phyloP scores from a whole-genome alignment of 2,888 invertebrate genomes.

The Watsonalla cultraria region DNA sequence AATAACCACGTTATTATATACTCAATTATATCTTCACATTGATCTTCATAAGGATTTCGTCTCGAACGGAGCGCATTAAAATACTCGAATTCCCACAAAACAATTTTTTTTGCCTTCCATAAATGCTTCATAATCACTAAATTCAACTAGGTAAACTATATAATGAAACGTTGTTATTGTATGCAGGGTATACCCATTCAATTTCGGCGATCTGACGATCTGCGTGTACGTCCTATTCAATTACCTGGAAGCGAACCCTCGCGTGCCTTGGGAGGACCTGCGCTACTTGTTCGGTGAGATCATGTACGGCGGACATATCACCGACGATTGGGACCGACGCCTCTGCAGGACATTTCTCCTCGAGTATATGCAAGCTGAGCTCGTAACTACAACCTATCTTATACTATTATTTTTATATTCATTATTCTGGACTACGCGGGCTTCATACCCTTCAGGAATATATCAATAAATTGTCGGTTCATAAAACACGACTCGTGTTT shows the following conservation, averaged over 20 bases:
- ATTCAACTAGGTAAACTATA: no score
- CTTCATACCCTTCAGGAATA: no score
- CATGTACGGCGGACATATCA: conserved; percentile 98
- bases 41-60: no score
- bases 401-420: neutral
- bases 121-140: no score
- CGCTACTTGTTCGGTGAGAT: conserved; percentile 97
- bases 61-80: no score
- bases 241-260: conserved; percentile 92
- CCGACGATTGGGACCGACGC: conserved; percentile 96
- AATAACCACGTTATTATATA: no score
- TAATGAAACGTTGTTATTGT: neutral
- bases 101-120: no score
- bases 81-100: no score
- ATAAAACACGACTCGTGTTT: no score
- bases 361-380: conserved; percentile 92
- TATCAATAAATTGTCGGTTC: no score
- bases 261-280: conserved; percentile 96
- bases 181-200: conserved; percentile 84
- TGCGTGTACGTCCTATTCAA: conserved; percentile 94
- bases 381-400: conserved; percentile 64
- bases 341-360: conserved; percentile 91
- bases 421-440: no score
- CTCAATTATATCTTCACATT: no score
- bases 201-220: conserved; percentile 93